A percentile compares a stretch with the other conserved stretches of the same genome.
Conservation (phyloP, 2,888 invertebrate species). For the Acanthosoma haemorrhoidale region DNA sequence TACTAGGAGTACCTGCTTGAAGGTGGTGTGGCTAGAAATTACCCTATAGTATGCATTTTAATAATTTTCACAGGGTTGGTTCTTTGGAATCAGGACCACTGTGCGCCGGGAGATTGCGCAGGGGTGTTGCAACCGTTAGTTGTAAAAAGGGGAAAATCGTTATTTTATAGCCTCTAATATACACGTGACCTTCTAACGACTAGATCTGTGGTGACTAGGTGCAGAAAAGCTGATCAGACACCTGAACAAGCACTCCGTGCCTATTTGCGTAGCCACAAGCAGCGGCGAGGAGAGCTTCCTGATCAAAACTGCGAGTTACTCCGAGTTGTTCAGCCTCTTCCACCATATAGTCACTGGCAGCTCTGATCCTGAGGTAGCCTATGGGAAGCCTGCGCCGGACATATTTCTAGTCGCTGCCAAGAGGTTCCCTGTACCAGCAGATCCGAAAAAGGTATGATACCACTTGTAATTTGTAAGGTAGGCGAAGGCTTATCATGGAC, state of each 20-base stretch:
- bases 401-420: conserved; percentile 74
- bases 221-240: conserved; percentile 74
- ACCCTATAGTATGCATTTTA: too few relatives aligned
- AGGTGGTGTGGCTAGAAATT: too few relatives aligned
- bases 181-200: too few relatives aligned
- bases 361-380: conserved; percentile 74
- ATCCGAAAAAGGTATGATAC: conserved; percentile 55
- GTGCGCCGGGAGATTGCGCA: too few relatives aligned
- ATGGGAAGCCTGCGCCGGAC: conserved; percentile 85
- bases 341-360: conserved; percentile 75
- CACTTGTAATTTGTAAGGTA: too few relatives aligned
- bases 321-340: conserved; percentile 62
- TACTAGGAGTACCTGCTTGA: too few relatives aligned
- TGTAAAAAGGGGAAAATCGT: too few relatives aligned
- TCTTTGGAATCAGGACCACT: too few relatives aligned
- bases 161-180: too few relatives aligned
- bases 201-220: conserved; percentile 53
- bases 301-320: conserved; percentile 61
- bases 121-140: too few relatives aligned
- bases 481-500: too few relatives aligned
- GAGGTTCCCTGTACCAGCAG: conserved; percentile 64
- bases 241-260: conserved; percentile 65
- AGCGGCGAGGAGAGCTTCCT: conserved; percentile 67
- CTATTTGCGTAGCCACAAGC: conserved; percentile 83
- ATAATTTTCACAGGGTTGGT: too few relatives aligned